phyloP scores from a whole-genome alignment of 2,113 vertebrate genomes.

The Carassius auratus region DNA sequence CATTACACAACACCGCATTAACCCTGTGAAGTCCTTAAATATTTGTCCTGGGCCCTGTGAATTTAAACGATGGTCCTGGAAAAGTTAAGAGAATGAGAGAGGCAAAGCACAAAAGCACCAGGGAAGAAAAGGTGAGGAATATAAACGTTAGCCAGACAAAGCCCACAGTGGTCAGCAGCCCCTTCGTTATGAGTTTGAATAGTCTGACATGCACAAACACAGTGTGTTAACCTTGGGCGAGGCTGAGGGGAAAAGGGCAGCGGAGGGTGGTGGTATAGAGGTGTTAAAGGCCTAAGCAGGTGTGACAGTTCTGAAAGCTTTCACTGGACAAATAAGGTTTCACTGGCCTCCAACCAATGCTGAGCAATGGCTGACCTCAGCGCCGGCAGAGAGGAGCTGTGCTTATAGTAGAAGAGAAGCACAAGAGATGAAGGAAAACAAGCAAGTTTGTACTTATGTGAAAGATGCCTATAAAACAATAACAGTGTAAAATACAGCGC shows the following conservation, averaged over 20 bases:
- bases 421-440: background rate
- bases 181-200: background rate
- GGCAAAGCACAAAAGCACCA: background rate
- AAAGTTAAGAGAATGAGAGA: background rate
- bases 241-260: background rate
- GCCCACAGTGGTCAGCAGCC: background rate
- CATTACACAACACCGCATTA: background rate
- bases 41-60: background rate
- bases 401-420: background rate
- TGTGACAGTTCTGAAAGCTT: constrained; percentile 58
- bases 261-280: background rate
- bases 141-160: background rate
- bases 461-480: background rate
- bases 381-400: constrained; percentile 13
- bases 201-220: constrained; percentile 16
- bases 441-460: too few relatives aligned
- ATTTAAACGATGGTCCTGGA: background rate
- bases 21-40: background rate
- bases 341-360: constrained; percentile 48
- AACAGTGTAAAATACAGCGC: background rate
- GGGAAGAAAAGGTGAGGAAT: background rate
- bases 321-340: constrained; percentile 51
- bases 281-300: constrained; percentile 52
- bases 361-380: constrained; percentile 46
- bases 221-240: constrained; percentile 44